phyloP scores from a whole-genome alignment of 1,140 invertebrate species.

The Aphis gossypii region DNA sequence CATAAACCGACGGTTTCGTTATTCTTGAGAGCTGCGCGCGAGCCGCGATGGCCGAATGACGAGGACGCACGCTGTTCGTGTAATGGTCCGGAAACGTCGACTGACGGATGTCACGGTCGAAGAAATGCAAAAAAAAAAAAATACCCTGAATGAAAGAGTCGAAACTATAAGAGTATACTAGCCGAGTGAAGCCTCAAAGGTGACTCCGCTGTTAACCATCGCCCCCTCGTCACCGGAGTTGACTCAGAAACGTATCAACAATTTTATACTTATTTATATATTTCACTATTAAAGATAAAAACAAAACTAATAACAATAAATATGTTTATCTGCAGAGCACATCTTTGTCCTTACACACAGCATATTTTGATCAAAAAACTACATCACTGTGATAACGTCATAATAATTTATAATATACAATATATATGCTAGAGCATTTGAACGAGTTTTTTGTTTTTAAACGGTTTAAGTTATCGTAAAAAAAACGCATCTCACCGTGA shows the following conservation, averaged over 20 bases:
- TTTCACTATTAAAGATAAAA: not conserved
- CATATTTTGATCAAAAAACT: not conserved
- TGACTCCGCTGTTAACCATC: not conserved
- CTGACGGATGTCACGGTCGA: not conserved
- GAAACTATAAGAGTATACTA: not conserved
- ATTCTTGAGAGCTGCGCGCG: not conserved
- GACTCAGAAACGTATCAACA: not conserved
- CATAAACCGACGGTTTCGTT: not conserved
- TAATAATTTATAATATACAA: not conserved
- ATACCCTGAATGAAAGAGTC: not conserved
- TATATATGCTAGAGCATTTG: not conserved
- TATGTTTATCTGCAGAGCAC: not conserved
- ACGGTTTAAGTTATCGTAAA: not conserved
- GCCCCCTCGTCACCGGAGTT: not conserved
- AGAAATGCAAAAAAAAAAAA: not conserved
- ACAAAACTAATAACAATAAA: not conserved
- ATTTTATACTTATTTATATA: not conserved
- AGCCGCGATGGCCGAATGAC: not conserved
- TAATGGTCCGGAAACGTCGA: slow-evolving; percentile 16
- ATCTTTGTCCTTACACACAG: not conserved
- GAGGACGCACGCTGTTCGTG: not conserved
- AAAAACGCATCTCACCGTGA: too few species aligned
- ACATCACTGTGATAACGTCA: not conserved
- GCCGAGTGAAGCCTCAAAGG: not conserved
- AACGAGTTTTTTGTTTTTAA: not conserved